Base-by-base conservation (phyloP, 2,797 vertebrate genomes). In the Tapirus indicus region DNA sequence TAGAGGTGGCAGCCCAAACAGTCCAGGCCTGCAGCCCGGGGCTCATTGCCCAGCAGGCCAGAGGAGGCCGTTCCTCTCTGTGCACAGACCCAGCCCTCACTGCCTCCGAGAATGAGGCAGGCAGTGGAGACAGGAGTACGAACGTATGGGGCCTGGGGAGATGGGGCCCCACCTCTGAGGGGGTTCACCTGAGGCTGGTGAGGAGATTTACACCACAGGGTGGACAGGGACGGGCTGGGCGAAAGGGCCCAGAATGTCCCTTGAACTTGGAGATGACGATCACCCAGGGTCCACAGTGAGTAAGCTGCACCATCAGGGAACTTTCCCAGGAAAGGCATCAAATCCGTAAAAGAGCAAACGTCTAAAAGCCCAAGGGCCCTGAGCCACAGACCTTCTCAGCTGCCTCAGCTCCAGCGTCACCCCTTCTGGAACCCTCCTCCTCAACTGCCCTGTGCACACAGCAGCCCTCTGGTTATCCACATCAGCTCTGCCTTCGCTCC, bases 221-320 rank as follows among this genome's bases (percentile, higher is more conserved):
- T 0, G 12, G 25, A 12, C 29, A 56, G 86, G 20, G 16, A 12
- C 11, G 9, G 56, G n/a, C 2, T 0, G 7, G 32, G 47, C 7
- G 29, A 8, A 18, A 58, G 21, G 44, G 35, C 56, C 54, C 3
- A 0, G 8, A 38, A 25, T 3, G 3, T 7, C 71, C 41, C 49
- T 44, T 32, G 1, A 9, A 7, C 44, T 20, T 58, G 27, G 54
- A 84, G 11, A 14, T 13, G 3, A 11, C 23, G 41, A 29, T 66
- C 58, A 54, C 74, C 17, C 5, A 0, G 62, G 49, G 32, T 11
- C 68, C 47, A 29, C 64, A 14, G 35, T 2, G 27, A 16, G 49
- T 18, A 86, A 49, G 64, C 17, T 25, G 41, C 27, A 25, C 13
- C 12, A 3, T 14, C 35, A 66, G 17, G 62, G 66, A 54, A 20